phyloP scores from a whole-genome alignment of 1,140 invertebrate genomes.

The Brachionus koreanus region DNA sequence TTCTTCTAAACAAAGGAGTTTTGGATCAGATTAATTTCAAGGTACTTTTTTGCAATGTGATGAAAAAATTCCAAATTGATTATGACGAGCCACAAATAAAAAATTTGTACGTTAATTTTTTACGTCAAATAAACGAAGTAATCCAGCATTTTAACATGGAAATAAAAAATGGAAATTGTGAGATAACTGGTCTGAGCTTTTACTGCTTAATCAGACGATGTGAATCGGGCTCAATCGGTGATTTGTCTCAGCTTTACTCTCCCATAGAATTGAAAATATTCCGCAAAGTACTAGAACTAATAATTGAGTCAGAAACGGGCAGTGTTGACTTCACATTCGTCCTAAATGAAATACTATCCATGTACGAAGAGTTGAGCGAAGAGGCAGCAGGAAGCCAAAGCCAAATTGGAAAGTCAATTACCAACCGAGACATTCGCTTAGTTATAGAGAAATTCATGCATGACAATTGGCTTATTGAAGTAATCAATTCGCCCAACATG shows the following conservation, averaged over 20 bases:
- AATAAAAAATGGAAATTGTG: conserved; percentile 39
- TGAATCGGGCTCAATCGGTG: conserved; percentile 1
- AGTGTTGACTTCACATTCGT: background rate
- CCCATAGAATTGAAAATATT: conserved; percentile 8
- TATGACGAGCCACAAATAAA: background rate
- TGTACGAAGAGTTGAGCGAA: background rate
- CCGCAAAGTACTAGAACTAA: conserved; percentile 18
- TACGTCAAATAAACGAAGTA: conserved; percentile 26
- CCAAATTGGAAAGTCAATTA: background rate
- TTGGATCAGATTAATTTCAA: conserved; percentile 30
- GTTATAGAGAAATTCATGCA: conserved; percentile 22
- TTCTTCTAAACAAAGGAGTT: conserved; percentile 31
- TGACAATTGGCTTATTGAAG: conserved; percentile 34
- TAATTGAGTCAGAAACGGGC: conserved; percentile 31
- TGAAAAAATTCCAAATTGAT: conserved; percentile 43
- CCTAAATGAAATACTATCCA: background rate
- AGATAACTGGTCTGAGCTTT: conserved; percentile 36
- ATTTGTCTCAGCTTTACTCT: background rate
- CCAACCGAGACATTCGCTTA: background rate
- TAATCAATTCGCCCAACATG: background rate
- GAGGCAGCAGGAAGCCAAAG: background rate
- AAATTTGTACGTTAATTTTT: conserved; percentile 17
- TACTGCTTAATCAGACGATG: conserved; percentile 8
- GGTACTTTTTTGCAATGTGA: conserved; percentile 12
- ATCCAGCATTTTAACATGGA: conserved; percentile 33